Percentiles rank a stretch among this genome's conserved stretches.
Conservation (phyloP, 2,888 invertebrate species). For the Panzeria rudis region DNA sequence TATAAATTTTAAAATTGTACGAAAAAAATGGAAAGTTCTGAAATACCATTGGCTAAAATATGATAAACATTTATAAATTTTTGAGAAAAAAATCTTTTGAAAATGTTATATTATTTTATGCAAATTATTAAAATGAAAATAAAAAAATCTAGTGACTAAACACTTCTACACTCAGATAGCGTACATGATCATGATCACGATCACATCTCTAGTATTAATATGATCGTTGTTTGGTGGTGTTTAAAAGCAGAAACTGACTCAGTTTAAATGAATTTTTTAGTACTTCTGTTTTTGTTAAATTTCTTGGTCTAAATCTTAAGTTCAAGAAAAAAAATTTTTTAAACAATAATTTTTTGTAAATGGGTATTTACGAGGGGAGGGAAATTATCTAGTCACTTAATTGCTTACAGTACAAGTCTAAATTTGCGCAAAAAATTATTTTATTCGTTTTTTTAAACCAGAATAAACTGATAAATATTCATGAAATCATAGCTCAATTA, state of each 20-base stretch:
- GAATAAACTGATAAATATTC: slow-evolving; percentile 44
- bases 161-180: neutral
- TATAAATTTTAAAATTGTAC: no score
- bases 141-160: no score
- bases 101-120: no score
- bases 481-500: slow-evolving; percentile 66
- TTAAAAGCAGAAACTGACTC: slow-evolving; percentile 6
- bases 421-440: slow-evolving; percentile 13
- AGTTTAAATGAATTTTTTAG: neutral
- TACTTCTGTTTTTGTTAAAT: neutral
- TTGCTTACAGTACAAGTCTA: slow-evolving; percentile 17
- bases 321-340: neutral
- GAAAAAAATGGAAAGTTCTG: no score
- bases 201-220: neutral
- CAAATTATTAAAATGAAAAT: no score
- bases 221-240: neutral
- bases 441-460: no score
- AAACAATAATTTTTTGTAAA: neutral
- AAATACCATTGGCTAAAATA: no score
- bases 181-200: neutral
- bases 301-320: slow-evolving; percentile 2
- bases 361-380: neutral
- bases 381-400: slow-evolving; percentile 23
- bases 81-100: no score
- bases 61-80: no score